Evolutionary conservation across 1,140 invertebrate species (phyloP), one percentile per base, ranked within the genome.

Genomic region (Sarcophaga peregrina): DNA sequence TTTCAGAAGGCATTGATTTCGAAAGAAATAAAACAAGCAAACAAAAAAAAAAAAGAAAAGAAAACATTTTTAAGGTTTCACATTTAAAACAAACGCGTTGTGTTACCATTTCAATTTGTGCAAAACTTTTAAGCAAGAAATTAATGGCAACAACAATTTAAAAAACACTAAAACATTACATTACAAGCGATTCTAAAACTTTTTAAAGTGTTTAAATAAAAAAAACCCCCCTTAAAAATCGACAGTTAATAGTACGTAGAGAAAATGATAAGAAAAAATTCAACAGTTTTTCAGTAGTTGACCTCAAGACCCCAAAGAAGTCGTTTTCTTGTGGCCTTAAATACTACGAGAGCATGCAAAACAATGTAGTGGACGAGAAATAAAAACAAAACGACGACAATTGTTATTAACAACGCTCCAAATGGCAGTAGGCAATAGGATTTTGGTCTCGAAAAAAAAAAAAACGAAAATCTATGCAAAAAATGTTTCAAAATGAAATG

Each of bases 361-460:
- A 52, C 15, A 58, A 58, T 11, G n/a, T n/a, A 15, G n/a, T n/a
- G 54, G 54, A 58, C 15, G 7, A 15, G 54, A 58, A 17, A 62
- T n/a, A 62, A 68, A 68, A 25, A 68, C 62, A 68, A 68, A 68
- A 68, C 62, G 20, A 68, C 5, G 20, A 6, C 62, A 68, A 68
- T 68, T 68, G 62, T 17, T 68, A 68, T 68, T 52, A 20, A 68
- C 17, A 68, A 68, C 62, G 62, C 62, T 68, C 62, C 62, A 68
- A 68, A 68, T 20, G 20, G 20, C 20, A 25, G 13, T 15, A 58
- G 15, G 17, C 6, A 68, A 68, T 68, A 68, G 58, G 58, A 68
- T 68, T 52, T 68, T 68, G n/a, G 17, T 62, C 11, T 11, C 54
- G 5, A 58, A 37, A 37, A 62, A 62, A 62, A 62, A 62, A 62